Percentiles rank a stretch among this genome's conserved stretches.
Evolutionary conservation across 2,888 invertebrate species (phyloP).

Genomic region (Myopa tessellatipennis): DNA sequence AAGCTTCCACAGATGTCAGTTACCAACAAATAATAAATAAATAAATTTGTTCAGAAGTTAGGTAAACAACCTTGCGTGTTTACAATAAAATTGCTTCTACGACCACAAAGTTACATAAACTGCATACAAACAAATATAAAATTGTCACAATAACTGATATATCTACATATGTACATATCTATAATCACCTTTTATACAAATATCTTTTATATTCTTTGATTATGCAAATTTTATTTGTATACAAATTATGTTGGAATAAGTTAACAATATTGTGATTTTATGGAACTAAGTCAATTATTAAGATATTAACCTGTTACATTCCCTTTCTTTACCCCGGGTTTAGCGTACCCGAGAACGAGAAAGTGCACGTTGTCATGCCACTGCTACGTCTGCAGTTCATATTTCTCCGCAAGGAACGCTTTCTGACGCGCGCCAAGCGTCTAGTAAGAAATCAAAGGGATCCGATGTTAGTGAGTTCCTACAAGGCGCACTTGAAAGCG

Average conservation of each 20-base stretch:
- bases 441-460: constrained; percentile 72
- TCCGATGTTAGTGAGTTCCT: constrained; percentile 77
- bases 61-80: neutral
- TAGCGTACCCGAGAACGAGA: constrained; percentile 61
- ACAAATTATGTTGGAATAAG: neutral
- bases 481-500: constrained; percentile 78
- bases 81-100: neutral
- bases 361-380: constrained; percentile 74
- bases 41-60: neutral
- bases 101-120: too few species aligned
- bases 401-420: constrained; percentile 77
- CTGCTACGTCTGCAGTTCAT: constrained; percentile 76
- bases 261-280: neutral
- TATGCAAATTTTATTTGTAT: neutral
- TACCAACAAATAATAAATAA: neutral
- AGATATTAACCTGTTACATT: neutral
- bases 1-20: neutral
- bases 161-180: neutral
- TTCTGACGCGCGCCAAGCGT: constrained; percentile 78
- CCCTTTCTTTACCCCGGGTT: neutral
- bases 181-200: neutral
- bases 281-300: neutral
- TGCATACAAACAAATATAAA: neutral
- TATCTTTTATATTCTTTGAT: neutral
- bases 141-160: neutral